Conservation (phyloP, 2,797 vertebrate species). For the Buceros bicornis region DNA sequence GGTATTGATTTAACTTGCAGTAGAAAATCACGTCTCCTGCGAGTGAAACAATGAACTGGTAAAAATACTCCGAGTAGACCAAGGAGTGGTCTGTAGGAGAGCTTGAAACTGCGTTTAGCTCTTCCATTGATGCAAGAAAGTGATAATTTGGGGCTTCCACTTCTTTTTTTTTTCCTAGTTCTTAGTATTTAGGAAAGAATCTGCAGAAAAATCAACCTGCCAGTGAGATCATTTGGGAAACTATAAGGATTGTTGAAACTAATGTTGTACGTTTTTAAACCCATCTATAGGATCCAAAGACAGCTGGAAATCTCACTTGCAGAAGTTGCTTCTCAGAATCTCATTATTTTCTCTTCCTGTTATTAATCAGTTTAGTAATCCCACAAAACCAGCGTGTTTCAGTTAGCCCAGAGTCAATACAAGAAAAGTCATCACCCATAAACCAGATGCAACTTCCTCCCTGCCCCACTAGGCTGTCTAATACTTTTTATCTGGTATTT, state of each 20-base stretch:
- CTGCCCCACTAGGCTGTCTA: neutral
- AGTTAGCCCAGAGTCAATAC: neutral
- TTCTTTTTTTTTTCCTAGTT: neutral
- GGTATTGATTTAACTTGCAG: conserved; percentile 44
- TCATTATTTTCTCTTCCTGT: neutral
- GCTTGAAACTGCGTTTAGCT: neutral
- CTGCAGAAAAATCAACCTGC: neutral
- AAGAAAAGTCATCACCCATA: neutral
- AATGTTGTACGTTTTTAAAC: neutral
- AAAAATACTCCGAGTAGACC: neutral
- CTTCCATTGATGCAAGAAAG: neutral
- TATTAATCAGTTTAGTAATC: neutral
- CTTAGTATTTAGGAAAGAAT: neutral
- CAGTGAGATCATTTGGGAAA: neutral
- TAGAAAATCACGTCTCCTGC: neutral
- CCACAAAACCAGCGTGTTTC: neutral
- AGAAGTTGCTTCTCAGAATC: neutral
- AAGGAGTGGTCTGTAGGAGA: neutral
- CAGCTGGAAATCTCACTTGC: neutral
- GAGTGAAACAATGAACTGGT: neutral
- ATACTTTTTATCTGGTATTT: neutral
- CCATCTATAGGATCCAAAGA: neutral
- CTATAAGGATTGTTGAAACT: neutral
- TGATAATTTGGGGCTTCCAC: neutral
- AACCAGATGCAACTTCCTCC: neutral